phyloP scores from a whole-genome alignment of 2,113 vertebrate genomes.

The Mesoclemmys tuberculata region DNA sequence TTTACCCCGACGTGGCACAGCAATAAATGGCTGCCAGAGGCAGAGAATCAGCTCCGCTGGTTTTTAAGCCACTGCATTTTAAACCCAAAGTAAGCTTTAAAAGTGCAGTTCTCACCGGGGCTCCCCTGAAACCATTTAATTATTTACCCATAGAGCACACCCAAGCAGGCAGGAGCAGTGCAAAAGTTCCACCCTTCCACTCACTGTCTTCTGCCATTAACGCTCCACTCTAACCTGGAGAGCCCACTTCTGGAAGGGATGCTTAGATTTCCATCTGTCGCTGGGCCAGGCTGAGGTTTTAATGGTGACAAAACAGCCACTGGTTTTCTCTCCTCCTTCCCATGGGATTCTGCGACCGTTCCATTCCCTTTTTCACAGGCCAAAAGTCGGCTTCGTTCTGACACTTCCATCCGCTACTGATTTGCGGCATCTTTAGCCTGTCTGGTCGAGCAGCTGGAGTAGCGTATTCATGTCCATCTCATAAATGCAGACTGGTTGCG shows the following conservation, averaged over 20 bases:
- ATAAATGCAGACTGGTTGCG: background rate
- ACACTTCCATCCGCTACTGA: background rate
- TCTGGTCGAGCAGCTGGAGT: background rate
- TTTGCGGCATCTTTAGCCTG: background rate
- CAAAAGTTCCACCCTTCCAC: background rate
- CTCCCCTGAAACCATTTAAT: background rate
- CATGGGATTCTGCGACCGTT: background rate
- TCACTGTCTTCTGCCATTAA: background rate
- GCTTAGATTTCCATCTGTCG: background rate
- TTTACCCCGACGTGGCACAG: background rate
- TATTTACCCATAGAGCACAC: background rate
- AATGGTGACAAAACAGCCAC: background rate
- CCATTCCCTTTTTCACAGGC: background rate
- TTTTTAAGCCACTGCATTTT: background rate
- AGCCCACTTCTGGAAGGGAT: too few species aligned
- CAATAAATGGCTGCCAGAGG: rapidly evolving
- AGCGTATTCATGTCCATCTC: background rate
- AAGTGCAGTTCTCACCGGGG: background rate
- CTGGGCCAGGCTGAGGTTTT: background rate
- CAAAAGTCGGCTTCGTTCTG: background rate
- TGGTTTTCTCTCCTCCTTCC: background rate
- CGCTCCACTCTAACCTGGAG: background rate
- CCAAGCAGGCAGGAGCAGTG: background rate
- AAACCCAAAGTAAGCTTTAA: background rate
- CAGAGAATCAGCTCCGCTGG: background rate